Evolutionary conservation across 2,113 vertebrate genomes (phyloP).

Genomic region (Psilopsiagon aurifrons): DNA sequence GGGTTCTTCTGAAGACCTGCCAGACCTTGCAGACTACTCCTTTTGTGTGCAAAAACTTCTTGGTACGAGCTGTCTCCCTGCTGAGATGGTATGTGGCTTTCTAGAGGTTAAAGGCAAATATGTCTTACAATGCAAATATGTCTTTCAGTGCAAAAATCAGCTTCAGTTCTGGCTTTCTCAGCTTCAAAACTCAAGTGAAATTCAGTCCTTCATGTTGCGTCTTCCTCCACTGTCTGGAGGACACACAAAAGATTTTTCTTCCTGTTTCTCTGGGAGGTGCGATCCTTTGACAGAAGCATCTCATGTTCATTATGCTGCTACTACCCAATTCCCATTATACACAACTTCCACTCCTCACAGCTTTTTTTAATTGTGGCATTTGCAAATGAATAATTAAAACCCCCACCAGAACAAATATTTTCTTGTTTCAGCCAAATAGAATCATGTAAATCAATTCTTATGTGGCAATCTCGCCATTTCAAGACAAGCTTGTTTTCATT

Average conservation of each 20-base stretch:
- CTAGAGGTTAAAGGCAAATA: background rate
- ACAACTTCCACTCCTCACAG: background rate
- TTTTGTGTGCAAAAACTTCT: background rate
- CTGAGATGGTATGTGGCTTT: background rate
- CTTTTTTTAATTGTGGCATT: background rate
- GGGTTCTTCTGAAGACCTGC: background rate
- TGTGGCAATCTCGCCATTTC: background rate
- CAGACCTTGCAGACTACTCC: background rate
- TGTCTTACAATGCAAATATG: background rate
- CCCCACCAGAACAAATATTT: background rate
- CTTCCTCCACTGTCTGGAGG: background rate
- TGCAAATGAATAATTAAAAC: constrained; percentile 13
- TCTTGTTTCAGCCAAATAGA: background rate
- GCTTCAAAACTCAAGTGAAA: background rate
- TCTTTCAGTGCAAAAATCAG: background rate
- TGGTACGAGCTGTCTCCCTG: background rate
- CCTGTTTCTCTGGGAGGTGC: background rate
- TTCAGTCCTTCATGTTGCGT: background rate
- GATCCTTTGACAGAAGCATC: background rate
- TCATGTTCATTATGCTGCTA: background rate
- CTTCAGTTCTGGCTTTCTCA: background rate
- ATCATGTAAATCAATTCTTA: background rate
- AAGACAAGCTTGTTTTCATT: background rate
- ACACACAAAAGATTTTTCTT: background rate
- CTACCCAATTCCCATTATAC: background rate